These are phyloP conservation scores for Ferdinandea cuprea DNA, from an alignment of 2,888 invertebrate species.

Conservation along the genomic window DNA sequence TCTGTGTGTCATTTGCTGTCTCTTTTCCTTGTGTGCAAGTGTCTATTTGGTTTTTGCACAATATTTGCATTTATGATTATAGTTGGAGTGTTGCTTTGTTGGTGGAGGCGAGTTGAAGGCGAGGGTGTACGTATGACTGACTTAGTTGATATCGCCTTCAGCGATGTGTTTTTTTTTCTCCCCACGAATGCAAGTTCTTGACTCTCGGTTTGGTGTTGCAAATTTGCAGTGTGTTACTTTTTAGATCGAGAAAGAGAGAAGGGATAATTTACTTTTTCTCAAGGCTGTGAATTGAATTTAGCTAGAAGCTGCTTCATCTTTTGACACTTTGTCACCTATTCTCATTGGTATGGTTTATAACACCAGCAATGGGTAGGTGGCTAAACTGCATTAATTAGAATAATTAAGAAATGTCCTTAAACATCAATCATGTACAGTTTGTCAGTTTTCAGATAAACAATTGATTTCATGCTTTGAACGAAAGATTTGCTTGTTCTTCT, in stretches of 20 bases:
- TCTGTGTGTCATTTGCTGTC: constrained; percentile 39
- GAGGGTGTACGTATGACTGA: constrained; percentile 18
- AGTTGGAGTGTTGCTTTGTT: neutral
- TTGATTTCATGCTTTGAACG: constrained; percentile 34
- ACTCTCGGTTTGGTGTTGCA: constrained; percentile 16
- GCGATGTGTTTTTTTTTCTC: constrained; percentile 24
- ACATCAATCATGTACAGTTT: constrained; percentile 49
- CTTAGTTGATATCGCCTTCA: constrained; percentile 63
- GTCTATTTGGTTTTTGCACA: constrained; percentile 4
- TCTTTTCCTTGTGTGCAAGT: constrained; percentile 20
- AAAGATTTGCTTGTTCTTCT: too few species aligned
- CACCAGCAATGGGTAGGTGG: neutral
- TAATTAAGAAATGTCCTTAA: constrained; percentile 45
- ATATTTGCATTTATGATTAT: constrained; percentile 60
- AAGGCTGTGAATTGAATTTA: constrained; percentile 40
- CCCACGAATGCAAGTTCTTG: constrained; percentile 40
- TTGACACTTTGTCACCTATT: constrained; percentile 7
- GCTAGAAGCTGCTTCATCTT: constrained; percentile 26
- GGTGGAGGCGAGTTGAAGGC: constrained; percentile 5
- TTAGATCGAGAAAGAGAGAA: neutral
- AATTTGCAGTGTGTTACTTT: constrained; percentile 29
- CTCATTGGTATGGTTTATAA: neutral
- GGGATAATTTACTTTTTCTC: constrained; percentile 18
- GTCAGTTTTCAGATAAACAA: constrained; percentile 57
- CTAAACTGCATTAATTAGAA: constrained; percentile 20